Evolutionary conservation across 1,140 invertebrate species (phyloP).

Genomic region (Lepidurus packardi): DNA sequence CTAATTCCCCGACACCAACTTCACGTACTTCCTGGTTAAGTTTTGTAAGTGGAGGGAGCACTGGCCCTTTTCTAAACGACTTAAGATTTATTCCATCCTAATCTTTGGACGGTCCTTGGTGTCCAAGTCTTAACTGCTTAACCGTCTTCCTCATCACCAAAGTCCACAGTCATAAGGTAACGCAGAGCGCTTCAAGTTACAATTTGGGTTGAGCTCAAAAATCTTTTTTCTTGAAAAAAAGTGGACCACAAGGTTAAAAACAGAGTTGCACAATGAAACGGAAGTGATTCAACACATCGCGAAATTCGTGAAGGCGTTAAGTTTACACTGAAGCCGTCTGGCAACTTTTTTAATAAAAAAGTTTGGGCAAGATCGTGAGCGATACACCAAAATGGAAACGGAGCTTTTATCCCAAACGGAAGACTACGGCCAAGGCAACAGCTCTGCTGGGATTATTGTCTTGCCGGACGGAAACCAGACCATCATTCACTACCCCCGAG

Average conservation of each 20-base stretch:
- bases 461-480: constrained; percentile 14
- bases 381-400: background rate
- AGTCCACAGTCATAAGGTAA: background rate
- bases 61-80: background rate
- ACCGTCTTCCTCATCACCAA: constrained; percentile 18
- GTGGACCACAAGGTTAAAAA: background rate
- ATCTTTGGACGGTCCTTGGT: background rate
- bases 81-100: constrained; percentile 5
- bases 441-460: background rate
- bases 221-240: background rate
- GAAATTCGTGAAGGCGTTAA: background rate
- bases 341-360: background rate
- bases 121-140: constrained; percentile 2
- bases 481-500: constrained; percentile 54
- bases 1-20: background rate
- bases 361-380: background rate
- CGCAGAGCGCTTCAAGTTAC: background rate
- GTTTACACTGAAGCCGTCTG: background rate
- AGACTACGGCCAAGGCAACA: background rate
- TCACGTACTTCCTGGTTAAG: background rate
- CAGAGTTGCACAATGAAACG: constrained; percentile 12
- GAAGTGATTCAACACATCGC: constrained; percentile 1
- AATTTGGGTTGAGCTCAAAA: background rate
- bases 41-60: background rate
- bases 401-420: background rate